Evolutionary conservation across 2,113 vertebrate species (phyloP).

Genomic region (Oenanthe melanoleuca): DNA sequence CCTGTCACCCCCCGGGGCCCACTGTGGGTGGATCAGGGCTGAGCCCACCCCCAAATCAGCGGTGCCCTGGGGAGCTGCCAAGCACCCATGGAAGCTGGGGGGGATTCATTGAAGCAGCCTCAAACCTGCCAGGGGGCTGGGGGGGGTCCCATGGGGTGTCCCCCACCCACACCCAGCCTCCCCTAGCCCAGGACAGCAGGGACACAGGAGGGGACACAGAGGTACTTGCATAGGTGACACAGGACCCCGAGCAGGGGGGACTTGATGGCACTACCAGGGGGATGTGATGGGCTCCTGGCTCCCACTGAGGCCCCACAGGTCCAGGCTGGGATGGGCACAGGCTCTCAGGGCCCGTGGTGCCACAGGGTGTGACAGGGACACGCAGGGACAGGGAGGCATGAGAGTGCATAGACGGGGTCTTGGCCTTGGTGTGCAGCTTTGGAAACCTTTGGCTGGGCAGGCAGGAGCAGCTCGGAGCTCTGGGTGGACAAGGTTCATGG

Average conservation of each 20-base stretch:
- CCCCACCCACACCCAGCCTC: neutral
- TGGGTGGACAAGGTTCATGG: fast-evolving
- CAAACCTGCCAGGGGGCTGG: neutral
- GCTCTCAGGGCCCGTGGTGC: fast-evolving
- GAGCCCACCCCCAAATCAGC: neutral
- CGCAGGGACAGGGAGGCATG: neutral
- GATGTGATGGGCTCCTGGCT: neutral
- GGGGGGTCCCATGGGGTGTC: neutral
- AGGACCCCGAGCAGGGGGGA: neutral
- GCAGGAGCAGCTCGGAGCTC: neutral
- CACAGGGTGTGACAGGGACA: neutral
- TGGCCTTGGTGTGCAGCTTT: constrained; percentile 25
- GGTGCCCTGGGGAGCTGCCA: neutral
- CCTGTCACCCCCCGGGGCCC: neutral
- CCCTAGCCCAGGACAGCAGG: neutral
- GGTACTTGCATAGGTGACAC: constrained; percentile 43
- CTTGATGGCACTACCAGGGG: fast-evolving
- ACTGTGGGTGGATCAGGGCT: fast-evolving
- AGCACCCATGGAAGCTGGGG: neutral
- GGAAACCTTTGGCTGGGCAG: constrained; percentile 37
- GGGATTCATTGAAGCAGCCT: neutral
- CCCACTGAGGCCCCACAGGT: neutral
- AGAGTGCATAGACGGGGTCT: neutral
- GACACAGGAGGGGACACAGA: neutral
- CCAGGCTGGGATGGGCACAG: neutral